Conservation (phyloP, 2,888 invertebrate species). For the Drosophila mimetica region DNA sequence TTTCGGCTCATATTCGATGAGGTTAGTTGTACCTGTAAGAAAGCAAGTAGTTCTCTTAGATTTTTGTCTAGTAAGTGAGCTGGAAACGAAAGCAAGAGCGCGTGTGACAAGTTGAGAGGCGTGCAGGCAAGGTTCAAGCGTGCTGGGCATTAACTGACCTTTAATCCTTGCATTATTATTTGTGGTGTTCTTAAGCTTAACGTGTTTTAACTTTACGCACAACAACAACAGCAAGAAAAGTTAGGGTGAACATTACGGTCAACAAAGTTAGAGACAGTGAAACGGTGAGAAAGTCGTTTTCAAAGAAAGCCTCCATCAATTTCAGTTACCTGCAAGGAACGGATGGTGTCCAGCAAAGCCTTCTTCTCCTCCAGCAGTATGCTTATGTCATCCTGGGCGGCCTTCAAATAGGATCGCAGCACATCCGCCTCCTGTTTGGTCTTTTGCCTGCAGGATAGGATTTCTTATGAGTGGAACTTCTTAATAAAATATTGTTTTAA, state of each 20-base stretch:
- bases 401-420: slow-evolving; percentile 87
- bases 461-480: not conserved
- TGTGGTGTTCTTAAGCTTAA: slow-evolving; percentile 73
- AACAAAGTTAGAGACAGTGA: slow-evolving; percentile 54
- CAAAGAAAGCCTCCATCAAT: slow-evolving; percentile 42
- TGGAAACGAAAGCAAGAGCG: not conserved
- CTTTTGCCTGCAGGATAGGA: slow-evolving; percentile 76
- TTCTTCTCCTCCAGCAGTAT: slow-evolving; percentile 90
- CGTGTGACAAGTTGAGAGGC: slow-evolving; percentile 11
- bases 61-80: rapidly evolving
- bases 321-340: slow-evolving; percentile 87
- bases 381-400: slow-evolving; percentile 91
- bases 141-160: slow-evolving; percentile 75
- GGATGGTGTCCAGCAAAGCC: slow-evolving; percentile 89
- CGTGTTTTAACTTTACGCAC: slow-evolving; percentile 70
- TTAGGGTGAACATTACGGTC: slow-evolving; percentile 48
- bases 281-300: slow-evolving; percentile 16
- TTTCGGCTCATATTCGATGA: slow-evolving; percentile 83
- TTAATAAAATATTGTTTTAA: not conserved
- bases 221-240: slow-evolving; percentile 59
- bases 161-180: slow-evolving; percentile 80
- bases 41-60: slow-evolving; percentile 1
- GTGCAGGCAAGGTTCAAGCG: slow-evolving; percentile 34
- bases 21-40: slow-evolving; percentile 82
- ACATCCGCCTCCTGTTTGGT: slow-evolving; percentile 87